Evolutionary conservation across 2,113 vertebrate genomes (phyloP), one percentile per base, ranked within the genome.

Genomic region (Coracopsis vasa): DNA sequence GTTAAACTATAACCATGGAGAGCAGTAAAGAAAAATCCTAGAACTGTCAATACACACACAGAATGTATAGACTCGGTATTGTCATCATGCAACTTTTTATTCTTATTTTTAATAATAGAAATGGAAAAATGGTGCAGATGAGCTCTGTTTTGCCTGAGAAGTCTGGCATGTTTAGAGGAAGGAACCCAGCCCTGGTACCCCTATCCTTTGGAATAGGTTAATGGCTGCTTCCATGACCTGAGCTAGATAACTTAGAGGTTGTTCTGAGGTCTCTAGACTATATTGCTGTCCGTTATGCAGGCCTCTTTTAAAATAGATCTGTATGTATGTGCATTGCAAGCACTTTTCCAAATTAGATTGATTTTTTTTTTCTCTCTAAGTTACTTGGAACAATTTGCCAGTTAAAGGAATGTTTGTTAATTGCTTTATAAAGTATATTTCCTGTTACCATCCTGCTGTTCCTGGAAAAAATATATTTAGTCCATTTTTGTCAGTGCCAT

Each of bases 391-490:
- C 11, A 89, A 44, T 4, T 80, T 92, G 17, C 18, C 47, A 61
- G 39, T 79, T 69, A 84, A 79, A 93, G 6, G 24, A 70, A 24
- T 81, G 39, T 77, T 94, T 92, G 48, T 50, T 74, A 96, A 93
- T 79, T 86, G 80, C 41, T 85, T 94, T 81, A 11, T 90, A 88
- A 95, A 73, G 33, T 35, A 1, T 29, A 64, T 91, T 94, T 95
- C 73, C 83, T 95, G 54, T 86, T 80, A 60, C 33, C 27, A 91
- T 62, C 33, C 35, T 72, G 28, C 15, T 88, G 8, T 42, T 92
- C 83, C 80, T 78, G 60, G 23, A 90, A 88, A 85, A 78, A 56
- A 61, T n/a, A 53, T 77, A 82, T 87, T 79, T 87, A 54, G 29
- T 58, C 21, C 0, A 0, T 14, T 86, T 95, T 84, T 77, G 21